Conservation (phyloP, 2,113 vertebrate species). For the Emberiza fucata region DNA sequence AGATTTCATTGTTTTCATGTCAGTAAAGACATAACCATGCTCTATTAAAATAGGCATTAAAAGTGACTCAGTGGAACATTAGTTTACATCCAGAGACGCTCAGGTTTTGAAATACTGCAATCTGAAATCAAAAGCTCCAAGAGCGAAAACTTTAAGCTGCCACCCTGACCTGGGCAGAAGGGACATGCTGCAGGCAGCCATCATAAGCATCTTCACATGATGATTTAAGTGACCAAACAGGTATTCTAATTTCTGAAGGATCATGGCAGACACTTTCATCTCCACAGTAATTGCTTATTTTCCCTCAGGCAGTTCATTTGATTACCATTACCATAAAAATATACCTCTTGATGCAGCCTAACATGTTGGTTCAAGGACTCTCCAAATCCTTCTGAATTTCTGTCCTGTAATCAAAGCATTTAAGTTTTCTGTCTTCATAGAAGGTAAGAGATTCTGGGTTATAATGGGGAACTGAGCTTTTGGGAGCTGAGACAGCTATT, state of each 20-base stretch:
- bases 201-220: not conserved
- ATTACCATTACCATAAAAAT: conserved; percentile 34
- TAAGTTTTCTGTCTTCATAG: not conserved
- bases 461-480: not conserved
- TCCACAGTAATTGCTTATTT: not conserved
- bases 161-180: not conserved
- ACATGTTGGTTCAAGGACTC: conserved; percentile 39
- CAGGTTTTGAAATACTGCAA: not conserved
- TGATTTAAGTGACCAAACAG: conserved; percentile 3
- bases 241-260: conserved; percentile 38
- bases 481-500: not conserved
- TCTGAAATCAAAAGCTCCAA: not conserved
- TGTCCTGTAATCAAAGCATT: not conserved
- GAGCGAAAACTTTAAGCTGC: not conserved
- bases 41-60: not conserved
- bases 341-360: not conserved
- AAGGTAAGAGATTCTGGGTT: not conserved
- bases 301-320: conserved; percentile 14
- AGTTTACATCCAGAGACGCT: not conserved
- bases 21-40: not conserved
- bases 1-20: not conserved
- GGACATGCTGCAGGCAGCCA: not conserved
- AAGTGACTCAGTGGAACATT: not conserved
- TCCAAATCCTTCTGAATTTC: not conserved
- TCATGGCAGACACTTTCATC: conserved; percentile 44